Evolutionary conservation across 2,113 vertebrate species (phyloP), one percentile per base, ranked within the genome.

Genomic region (Pollachius pollachius): DNA sequence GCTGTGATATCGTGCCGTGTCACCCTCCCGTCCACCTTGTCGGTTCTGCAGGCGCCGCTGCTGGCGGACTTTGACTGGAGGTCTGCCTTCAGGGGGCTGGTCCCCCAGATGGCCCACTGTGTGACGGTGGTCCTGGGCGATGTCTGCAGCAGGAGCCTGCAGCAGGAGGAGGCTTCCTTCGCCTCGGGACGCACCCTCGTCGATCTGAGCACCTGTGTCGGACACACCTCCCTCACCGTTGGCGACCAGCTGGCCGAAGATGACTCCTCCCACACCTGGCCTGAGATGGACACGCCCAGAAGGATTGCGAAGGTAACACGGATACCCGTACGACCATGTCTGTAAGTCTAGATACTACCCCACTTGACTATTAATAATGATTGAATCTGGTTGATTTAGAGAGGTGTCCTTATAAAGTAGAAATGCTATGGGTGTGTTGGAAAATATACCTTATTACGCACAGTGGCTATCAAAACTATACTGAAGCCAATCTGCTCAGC

Each of bases 11-110:
- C 5, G 19, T 16, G 56, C 56, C 56, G 2, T 12, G 15, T n/a
- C 11, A 56, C 17, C 17, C 6, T 52, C 71, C 18, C 75, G 72
- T 56, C 21, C 62, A 78, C 74, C 27, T 54, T 75, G 21, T 19
- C 63, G 60, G 52, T 62, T 83, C 72, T 83, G 21, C 83, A 96
- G 96, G 78, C 82, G 65, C 69, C 88, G 76, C 85, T 83, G 67
- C 81, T 96, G 78, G 27, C 27, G 4, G 88, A 93, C 72, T 99
- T 96, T 92, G 89, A 88, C 48, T 99, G 97, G 97, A 95, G 94
- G 89, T 94, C 88, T 80, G 92, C 93, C 0, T 95, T 98, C 88
- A 89, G 84, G 84, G 88, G 90, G 23, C 83, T 98, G 23, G 93
- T 92, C 23, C 91, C 90, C 81, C 92, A 95, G 58, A 88, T 96